A percentile compares a stretch with the other conserved stretches of the same genome.
These are phyloP conservation scores for Lampris megalopsis DNA, from an alignment of 2,113 vertebrate genomes.

Conservation along the genomic window DNA sequence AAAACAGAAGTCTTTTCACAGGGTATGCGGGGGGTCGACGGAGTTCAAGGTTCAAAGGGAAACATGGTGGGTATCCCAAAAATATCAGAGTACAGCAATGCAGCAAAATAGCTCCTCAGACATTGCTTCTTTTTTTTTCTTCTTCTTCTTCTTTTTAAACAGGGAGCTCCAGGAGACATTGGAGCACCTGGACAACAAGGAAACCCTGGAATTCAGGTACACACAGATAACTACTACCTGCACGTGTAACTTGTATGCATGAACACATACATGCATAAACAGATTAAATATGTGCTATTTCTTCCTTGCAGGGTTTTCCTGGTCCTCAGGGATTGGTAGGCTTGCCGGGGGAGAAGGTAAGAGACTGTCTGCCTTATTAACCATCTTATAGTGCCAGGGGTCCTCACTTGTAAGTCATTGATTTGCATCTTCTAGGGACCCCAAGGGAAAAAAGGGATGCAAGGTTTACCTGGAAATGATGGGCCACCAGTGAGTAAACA, in stretches of 20 bases:
- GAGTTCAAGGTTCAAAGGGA: slow-evolving; percentile 89
- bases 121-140: slow-evolving; percentile 30
- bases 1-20: slow-evolving; percentile 48
- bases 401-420: neutral
- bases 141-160: slow-evolving; percentile 1
- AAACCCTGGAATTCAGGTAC: slow-evolving; percentile 89
- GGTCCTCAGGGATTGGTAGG: slow-evolving; percentile 91
- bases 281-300: slow-evolving; percentile 1
- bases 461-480: slow-evolving; percentile 87
- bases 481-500: slow-evolving; percentile 85
- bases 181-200: slow-evolving; percentile 92
- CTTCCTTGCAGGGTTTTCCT: slow-evolving; percentile 86
- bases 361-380: slow-evolving; percentile 24
- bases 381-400: neutral
- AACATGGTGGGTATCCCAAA: slow-evolving; percentile 82
- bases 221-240: slow-evolving; percentile 11
- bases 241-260: neutral
- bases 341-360: slow-evolving; percentile 90
- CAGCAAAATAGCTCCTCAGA: neutral
- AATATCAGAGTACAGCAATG: neutral
- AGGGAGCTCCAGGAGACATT: slow-evolving; percentile 87
- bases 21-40: slow-evolving; percentile 89
- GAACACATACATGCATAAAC: neutral
- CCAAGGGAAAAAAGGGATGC: slow-evolving; percentile 87
- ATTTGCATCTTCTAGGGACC: slow-evolving; percentile 82